Conservation (phyloP, 2,113 vertebrate species). For the Actenoides lindsayi region DNA sequence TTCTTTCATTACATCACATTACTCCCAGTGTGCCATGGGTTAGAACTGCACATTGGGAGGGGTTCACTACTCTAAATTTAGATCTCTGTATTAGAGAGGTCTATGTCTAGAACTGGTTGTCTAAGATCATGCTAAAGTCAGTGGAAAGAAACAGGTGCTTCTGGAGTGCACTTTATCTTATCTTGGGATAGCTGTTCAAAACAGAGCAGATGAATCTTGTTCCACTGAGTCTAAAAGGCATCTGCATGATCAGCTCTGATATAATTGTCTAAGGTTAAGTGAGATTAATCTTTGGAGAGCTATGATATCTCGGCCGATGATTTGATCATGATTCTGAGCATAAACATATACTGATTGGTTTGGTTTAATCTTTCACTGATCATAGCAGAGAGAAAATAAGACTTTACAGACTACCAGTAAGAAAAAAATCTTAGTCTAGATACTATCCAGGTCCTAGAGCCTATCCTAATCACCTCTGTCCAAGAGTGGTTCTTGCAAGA, state of each 20-base stretch:
- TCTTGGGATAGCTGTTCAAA: not conserved
- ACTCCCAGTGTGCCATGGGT: not conserved
- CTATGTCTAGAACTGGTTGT: not conserved
- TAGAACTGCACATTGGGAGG: not conserved
- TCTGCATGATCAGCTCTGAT: not conserved
- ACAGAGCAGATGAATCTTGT: not conserved
- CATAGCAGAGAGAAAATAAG: not conserved
- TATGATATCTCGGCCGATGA: not conserved
- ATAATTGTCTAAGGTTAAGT: not conserved
- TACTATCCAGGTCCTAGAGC: not conserved
- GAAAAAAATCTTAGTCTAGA: not conserved
- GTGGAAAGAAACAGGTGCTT: conserved; percentile 19
- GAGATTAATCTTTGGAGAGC: not conserved
- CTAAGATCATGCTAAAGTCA: not conserved
- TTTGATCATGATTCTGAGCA: not conserved
- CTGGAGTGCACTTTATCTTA: not conserved
- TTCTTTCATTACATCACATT: not conserved
- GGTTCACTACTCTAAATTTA: not conserved
- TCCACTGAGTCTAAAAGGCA: not conserved
- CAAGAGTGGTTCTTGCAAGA: not conserved
- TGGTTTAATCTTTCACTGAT: not conserved
- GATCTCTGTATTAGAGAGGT: not conserved
- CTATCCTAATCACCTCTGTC: not conserved
- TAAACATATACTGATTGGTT: not conserved
- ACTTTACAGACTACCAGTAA: not conserved